Base-by-base conservation (phyloP, 2,888 invertebrate species). In the Callinectes sapidus region DNA sequence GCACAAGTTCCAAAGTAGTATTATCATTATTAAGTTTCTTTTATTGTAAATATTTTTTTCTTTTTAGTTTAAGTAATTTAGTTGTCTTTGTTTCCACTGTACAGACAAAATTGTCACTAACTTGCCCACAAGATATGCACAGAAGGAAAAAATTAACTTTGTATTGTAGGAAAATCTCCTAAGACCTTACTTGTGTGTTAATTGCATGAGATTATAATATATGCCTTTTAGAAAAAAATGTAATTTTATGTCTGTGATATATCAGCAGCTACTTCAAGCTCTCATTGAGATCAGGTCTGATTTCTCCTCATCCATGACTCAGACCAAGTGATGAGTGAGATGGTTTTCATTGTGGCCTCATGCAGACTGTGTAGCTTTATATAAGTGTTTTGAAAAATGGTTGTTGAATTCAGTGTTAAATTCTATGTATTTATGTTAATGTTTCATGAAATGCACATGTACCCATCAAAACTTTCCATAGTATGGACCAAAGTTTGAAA, bases 191-290 rank as follows among this genome's bases (percentile, higher is more conserved):
- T 77, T 77, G 71, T 77, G n/a, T 77, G 71, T 77, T n/a, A 28
- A 77, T 77, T 77, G 61, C 61, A 77, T 77, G n/a, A 28, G 71
- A 77, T 77, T 77, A 77, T n/a, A 77, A n/a, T n/a, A 77, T 77
- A 28, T n/a, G 71, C 28, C 71, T 77, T 61, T 61, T 18, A 23
- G 61, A 61, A 23, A 28, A 77, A 61, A 61, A 5, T 61, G 61
- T 61, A 77, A 32, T n/a, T 77, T 28, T 77, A 77, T 77, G 71
- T 77, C 71, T 77, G 71, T 77, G 71, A 77, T 77, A 61, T 23
- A 77, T 77, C 28, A 77, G 71, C 71, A 28, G 16, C 23, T 13
- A 77, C 71, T 77, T n/a, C 28, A 28, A 77, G 32, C 71, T 77
- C 32, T 77, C 71, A n/a, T n/a, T n/a, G 32, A 77, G 32, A 77